phyloP scores from a whole-genome alignment of 2,888 invertebrate species.

The Acanthococcus lagerstroemiae region DNA sequence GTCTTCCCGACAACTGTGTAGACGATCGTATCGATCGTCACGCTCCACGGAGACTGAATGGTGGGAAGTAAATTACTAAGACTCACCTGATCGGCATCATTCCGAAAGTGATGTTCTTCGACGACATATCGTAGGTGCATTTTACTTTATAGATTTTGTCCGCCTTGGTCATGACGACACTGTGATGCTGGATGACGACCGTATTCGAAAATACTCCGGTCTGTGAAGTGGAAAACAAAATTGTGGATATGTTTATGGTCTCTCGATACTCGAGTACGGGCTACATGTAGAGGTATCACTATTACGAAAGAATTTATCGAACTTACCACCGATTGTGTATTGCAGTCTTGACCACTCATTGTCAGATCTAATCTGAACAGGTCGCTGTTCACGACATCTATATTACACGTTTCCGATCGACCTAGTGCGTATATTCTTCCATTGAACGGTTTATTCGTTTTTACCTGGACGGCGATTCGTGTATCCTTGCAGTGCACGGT shows the following conservation, averaged over 20 bases:
- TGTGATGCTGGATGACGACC: constrained; percentile 87
- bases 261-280: too few species aligned
- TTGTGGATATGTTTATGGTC: not conserved
- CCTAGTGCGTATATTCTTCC: constrained; percentile 89
- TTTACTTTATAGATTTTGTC: constrained; percentile 94
- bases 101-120: constrained; percentile 91
- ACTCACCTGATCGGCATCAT: constrained; percentile 88
- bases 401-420: constrained; percentile 88
- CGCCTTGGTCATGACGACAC: constrained; percentile 91
- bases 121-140: constrained; percentile 92
- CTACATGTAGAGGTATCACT: too few species aligned
- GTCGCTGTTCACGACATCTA: constrained; percentile 85
- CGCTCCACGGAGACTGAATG: too few species aligned
- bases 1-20: too few species aligned
- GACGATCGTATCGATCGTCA: too few species aligned
- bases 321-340: constrained; percentile 88
- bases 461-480: constrained; percentile 81
- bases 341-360: constrained; percentile 89
- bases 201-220: constrained; percentile 89
- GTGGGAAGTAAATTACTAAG: too few species aligned
- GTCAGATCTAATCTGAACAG: constrained; percentile 83
- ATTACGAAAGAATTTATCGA: not conserved
- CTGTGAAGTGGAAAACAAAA: constrained; percentile 47
- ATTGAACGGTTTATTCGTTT: constrained; percentile 88
- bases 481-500: constrained; percentile 91